Conservation (phyloP, 1,140 invertebrate genomes). For the Drosophila pachea region DNA sequence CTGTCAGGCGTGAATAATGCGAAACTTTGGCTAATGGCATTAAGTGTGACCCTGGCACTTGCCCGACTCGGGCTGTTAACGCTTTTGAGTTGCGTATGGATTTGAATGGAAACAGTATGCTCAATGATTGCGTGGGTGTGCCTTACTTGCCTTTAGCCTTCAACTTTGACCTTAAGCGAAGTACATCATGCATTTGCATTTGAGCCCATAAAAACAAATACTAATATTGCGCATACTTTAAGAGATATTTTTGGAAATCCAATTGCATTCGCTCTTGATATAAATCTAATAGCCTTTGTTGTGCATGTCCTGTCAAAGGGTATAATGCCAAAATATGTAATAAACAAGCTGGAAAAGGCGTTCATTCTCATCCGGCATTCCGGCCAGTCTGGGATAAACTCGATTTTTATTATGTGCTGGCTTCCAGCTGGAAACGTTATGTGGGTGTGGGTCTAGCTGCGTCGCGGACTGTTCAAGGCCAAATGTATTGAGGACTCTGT, state of each 20-base stretch:
- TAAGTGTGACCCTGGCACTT: conserved; percentile 37
- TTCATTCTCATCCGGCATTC: conserved; percentile 4
- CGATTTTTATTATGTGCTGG: conserved; percentile 12
- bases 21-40: conserved; percentile 50
- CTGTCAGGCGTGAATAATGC: conserved; percentile 66
- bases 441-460: conserved; percentile 3
- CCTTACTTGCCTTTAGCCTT: conserved; percentile 6
- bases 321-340: neutral
- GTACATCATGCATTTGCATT: conserved; percentile 8
- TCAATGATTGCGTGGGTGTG: neutral
- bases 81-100: conserved; percentile 14
- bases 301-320: too few species aligned
- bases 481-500: neutral
- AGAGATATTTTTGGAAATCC: too few species aligned
- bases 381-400: conserved; percentile 9
- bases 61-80: conserved; percentile 19
- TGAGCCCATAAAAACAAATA: neutral
- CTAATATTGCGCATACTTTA: too few species aligned
- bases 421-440: too few species aligned
- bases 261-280: too few species aligned
- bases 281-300: too few species aligned
- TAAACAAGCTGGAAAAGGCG: conserved; percentile 3
- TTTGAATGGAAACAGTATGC: neutral
- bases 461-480: conserved; percentile 14
- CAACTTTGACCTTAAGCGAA: conserved; percentile 2